Base-by-base conservation (phyloP, 1,140 invertebrate species). In the Halictus rubicundus region DNA sequence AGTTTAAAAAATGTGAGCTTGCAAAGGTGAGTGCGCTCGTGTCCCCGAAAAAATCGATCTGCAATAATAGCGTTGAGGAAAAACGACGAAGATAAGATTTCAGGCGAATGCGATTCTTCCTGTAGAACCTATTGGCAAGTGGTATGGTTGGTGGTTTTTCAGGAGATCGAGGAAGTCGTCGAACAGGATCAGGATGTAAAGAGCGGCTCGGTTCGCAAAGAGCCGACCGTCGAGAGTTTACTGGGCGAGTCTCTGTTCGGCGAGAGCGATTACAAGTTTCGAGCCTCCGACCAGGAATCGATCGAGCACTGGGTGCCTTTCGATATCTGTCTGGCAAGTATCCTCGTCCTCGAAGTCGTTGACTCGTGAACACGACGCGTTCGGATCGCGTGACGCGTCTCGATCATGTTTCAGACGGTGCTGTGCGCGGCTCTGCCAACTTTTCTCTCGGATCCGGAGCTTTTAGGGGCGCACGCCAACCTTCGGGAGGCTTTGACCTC, bases 271-370 rank as follows among this genome's bases (percentile, higher is more conserved):
- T 12, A 14, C 1, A n/a, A 86, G 14, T n/a, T 12, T 32, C 6
- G 19, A 10, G 14, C 32, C 2, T 3, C 0, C 7, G 42, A 60
- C 1, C 57, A n/a, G 12, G 68, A 61, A n/a, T 10, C 37, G 9
- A 8, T 73, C 14, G 25, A 87, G 66, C 80, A 84, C 68, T 89
- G 87, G 88, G 16, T 89, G 0, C 39, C 81, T 0, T 54, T 75
- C 1, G 37, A 89, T 5, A 25, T 83, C 25, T 87, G 80, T 27
- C n/a, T 86, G 49, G 88, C 88, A 83, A 85, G 54, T 21, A 25
- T 52, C 32, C 10, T 2, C 9, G 8, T 27, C 27, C n/a, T 6
- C 21, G 12, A 54, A 57, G 21, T 25, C 42, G 8, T 16, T 52
- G 49, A 32, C 32, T 32, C 5, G 32, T 32, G 32, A 32, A 32